phyloP scores from a whole-genome alignment of 2,888 invertebrate genomes.

The Lycophotia porphyrea region DNA sequence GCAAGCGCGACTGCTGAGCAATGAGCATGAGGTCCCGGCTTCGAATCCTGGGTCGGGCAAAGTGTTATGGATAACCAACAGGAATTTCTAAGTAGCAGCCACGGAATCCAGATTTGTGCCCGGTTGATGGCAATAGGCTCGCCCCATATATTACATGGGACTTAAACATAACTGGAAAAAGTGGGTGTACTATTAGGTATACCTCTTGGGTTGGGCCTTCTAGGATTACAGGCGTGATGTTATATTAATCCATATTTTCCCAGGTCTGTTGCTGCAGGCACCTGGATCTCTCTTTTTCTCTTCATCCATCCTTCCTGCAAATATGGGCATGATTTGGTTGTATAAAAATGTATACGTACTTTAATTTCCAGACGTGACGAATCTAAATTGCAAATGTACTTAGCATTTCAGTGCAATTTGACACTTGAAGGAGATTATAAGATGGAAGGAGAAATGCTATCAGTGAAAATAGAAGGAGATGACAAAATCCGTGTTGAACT shows the following conservation, averaged over 20 bases:
- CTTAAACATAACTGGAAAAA: neutral
- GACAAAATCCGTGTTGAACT: conserved; percentile 27
- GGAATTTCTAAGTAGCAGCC: no score
- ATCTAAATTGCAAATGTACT: neutral
- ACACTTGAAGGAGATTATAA: conserved; percentile 36
- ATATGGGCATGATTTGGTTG: neutral
- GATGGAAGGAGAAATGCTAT: conserved; percentile 32
- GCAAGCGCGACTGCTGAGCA: no score
- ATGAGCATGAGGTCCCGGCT: no score
- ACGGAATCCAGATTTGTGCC: neutral
- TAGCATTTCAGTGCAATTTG: conserved; percentile 36
- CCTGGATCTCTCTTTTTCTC: neutral
- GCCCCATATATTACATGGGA: neutral
- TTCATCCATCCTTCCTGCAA: neutral
- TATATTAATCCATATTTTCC: neutral
- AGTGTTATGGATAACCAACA: no score
- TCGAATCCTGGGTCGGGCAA: no score
- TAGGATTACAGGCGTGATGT: no score
- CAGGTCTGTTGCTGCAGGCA: neutral
- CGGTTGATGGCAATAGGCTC: neutral
- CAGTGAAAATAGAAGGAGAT: neutral
- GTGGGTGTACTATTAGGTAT: no score
- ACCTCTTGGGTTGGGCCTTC: no score
- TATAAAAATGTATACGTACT: neutral
- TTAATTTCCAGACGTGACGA: conserved; percentile 32